A percentile compares a stretch with the other conserved stretches of the same genome.
phyloP scores from a whole-genome alignment of 2,888 invertebrate species.

The Sinohyriopsis cumingii region DNA sequence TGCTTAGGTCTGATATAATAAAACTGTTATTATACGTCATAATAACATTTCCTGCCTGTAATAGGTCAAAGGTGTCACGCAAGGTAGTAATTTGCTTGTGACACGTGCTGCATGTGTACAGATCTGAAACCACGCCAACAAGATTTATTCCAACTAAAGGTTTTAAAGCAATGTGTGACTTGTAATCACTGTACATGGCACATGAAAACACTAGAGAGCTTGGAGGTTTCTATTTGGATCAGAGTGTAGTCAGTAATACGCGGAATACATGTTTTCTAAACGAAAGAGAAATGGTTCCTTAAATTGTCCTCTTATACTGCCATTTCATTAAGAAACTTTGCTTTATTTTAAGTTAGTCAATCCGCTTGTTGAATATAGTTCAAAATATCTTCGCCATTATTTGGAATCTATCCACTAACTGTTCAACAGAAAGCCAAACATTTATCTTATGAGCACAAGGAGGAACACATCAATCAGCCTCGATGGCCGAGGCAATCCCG shows the following conservation, averaged over 20 bases:
- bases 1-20: slow-evolving; percentile 13
- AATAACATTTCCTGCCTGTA: slow-evolving; percentile 23
- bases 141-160: slow-evolving; percentile 25
- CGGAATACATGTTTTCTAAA: slow-evolving; percentile 21
- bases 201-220: slow-evolving; percentile 21
- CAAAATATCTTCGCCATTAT: slow-evolving; percentile 18
- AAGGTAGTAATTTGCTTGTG: slow-evolving; percentile 25
- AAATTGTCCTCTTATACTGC: slow-evolving; percentile 3
- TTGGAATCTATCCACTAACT: slow-evolving; percentile 22
- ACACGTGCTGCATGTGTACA: slow-evolving; percentile 12
- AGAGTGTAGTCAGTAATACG: slow-evolving; percentile 35
- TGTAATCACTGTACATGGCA: slow-evolving; percentile 28
- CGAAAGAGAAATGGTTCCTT: background rate
- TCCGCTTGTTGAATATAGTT: slow-evolving; percentile 22
- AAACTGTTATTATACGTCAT: slow-evolving; percentile 29
- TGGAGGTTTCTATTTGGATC: slow-evolving; percentile 20
- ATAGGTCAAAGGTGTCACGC: slow-evolving; percentile 19
- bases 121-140: slow-evolving; percentile 14
- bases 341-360: slow-evolving; percentile 19
- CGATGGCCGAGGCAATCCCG: slow-evolving; percentile 13
- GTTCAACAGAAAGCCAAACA: slow-evolving; percentile 16
- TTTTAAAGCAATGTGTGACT: slow-evolving; percentile 27
- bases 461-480: slow-evolving; percentile 30
- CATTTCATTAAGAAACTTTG: slow-evolving; percentile 20
- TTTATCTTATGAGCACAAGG: slow-evolving; percentile 16